A percentile compares a stretch with the other conserved stretches of the same genome.
Conservation (phyloP, 2,113 vertebrate genomes). For the Grus americana region DNA sequence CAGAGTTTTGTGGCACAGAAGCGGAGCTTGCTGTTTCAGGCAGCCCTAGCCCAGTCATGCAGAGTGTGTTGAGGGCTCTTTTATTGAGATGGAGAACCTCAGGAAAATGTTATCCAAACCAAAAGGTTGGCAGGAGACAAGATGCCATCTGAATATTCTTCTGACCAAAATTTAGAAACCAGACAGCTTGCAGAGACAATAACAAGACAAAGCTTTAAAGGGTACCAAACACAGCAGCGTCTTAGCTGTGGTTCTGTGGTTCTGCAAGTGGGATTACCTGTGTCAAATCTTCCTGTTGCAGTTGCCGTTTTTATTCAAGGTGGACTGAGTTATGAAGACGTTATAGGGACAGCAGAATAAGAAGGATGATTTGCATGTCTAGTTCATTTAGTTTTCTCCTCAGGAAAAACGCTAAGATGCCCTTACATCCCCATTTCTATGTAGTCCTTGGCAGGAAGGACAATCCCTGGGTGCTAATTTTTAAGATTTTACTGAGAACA, state of each 20-base stretch:
- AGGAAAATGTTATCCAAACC: background rate
- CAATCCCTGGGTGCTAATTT: background rate
- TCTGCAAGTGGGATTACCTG: background rate
- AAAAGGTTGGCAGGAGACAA: background rate
- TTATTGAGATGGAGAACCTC: background rate
- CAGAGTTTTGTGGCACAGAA: background rate
- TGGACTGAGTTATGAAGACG: background rate
- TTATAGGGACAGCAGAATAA: background rate
- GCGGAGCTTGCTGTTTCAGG: background rate
- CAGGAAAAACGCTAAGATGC: background rate
- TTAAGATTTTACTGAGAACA: background rate
- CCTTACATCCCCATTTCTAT: background rate
- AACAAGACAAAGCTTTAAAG: background rate
- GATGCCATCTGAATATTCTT: background rate
- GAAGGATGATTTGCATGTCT: background rate
- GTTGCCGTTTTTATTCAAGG: background rate
- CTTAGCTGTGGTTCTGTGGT: background rate
- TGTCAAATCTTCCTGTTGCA: background rate
- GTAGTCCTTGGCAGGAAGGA: background rate
- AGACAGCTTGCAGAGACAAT: background rate
- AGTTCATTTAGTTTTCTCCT: background rate
- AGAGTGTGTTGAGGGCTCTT: background rate
- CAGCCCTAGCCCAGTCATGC: background rate
- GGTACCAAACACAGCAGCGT: background rate
- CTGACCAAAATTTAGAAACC: background rate